phyloP scores from a whole-genome alignment of 2,888 invertebrate genomes.

The Eristalis intricaria region DNA sequence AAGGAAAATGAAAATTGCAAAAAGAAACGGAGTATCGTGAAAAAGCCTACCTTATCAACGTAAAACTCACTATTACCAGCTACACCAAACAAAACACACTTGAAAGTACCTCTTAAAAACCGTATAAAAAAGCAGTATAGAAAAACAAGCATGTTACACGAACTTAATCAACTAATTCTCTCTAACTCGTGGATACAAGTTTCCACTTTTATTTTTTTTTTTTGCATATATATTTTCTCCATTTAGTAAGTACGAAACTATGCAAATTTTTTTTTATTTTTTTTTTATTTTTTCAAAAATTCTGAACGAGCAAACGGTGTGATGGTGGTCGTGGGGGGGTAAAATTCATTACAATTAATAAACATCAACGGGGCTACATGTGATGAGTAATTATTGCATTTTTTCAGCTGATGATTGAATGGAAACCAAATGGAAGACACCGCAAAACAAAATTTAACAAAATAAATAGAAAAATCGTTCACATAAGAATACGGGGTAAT shows the following conservation, averaged over 20 bases:
- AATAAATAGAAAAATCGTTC: neutral
- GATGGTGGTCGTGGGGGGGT: constrained; percentile 54
- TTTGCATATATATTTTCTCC: neutral
- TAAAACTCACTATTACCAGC: neutral
- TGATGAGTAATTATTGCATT: constrained; percentile 32
- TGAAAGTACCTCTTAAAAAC: neutral
- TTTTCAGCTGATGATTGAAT: neutral
- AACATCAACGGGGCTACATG: constrained; percentile 43
- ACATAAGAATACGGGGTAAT: neutral
- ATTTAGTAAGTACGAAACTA: neutral
- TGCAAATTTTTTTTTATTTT: neutral
- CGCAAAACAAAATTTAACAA: neutral
- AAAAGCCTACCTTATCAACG: neutral
- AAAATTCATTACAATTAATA: constrained; percentile 25
- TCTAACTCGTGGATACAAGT: neutral
- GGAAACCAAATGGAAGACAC: constrained; percentile 1
- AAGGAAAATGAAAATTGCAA: neutral
- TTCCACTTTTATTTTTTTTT: neutral
- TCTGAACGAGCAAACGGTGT: constrained; percentile 42
- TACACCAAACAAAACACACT: neutral
- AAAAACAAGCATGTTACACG: neutral
- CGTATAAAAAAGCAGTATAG: neutral
- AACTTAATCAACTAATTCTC: neutral
- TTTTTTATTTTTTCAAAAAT: constrained; percentile 43
- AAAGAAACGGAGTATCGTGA: neutral